Conservation (phyloP, 2,113 vertebrate genomes). For the Lethenteron camtschaticum region DNA sequence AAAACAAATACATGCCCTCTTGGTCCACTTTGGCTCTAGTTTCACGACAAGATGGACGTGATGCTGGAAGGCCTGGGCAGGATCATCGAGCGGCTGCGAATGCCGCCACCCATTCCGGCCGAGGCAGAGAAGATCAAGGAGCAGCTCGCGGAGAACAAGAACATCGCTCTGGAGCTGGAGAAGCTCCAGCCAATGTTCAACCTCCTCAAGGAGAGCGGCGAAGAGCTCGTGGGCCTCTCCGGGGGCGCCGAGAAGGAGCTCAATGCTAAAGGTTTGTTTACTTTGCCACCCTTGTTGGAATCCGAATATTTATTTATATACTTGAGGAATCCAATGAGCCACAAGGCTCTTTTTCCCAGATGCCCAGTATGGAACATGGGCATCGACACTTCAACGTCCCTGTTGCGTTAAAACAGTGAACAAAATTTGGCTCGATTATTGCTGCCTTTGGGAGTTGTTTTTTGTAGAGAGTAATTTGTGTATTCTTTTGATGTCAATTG, state of each 20-base stretch:
- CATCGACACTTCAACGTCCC: too few species aligned
- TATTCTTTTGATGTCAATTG: too few species aligned
- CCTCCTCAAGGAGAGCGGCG: neutral
- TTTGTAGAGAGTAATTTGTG: too few species aligned
- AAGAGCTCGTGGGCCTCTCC: neutral
- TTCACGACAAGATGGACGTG: constrained; percentile 1
- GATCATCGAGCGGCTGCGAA: neutral
- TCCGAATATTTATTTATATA: too few species aligned
- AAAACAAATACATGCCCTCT: too few species aligned
- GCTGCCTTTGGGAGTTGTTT: too few species aligned
- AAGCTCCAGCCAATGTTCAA: constrained; percentile 2
- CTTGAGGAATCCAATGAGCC: too few species aligned
- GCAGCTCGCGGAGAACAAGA: constrained; percentile 1
- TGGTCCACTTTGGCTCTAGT: neutral
- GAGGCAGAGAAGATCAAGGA: constrained; percentile 4
- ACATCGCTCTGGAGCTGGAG: neutral
- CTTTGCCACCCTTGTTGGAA: too few species aligned
- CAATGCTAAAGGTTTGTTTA: constrained; percentile 53
- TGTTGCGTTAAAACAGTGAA: too few species aligned
- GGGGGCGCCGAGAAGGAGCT: constrained; percentile 51
- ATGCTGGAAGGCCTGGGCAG: constrained; percentile 4
- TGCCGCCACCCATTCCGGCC: neutral
- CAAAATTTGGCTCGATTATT: too few species aligned
- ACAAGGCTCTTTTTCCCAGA: too few species aligned
- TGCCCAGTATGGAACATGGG: too few species aligned